Conservation (phyloP, 2,113 vertebrate genomes). For the Candoia aspera region DNA sequence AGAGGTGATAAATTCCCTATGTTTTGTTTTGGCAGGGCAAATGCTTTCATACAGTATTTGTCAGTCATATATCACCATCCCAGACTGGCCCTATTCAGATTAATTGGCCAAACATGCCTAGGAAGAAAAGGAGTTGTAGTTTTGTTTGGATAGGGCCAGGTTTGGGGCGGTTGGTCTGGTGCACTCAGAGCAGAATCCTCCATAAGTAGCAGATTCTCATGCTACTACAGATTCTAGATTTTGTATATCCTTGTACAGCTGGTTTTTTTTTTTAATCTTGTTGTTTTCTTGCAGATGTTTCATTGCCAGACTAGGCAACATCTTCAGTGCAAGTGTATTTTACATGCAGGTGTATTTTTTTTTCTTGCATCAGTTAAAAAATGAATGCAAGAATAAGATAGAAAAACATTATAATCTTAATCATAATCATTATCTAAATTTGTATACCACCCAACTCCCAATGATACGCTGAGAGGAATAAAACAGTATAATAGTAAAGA, state of each 20-base stretch:
- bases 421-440: background rate
- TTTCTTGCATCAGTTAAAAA: background rate
- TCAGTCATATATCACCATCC: background rate
- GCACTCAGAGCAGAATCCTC: background rate
- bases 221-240: background rate
- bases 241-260: background rate
- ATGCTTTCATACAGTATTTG: background rate
- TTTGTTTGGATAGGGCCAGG: background rate
- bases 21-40: background rate
- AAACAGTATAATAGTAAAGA: background rate
- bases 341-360: no score
- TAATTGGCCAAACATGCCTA: background rate
- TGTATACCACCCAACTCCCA: background rate
- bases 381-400: background rate
- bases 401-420: background rate
- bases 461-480: background rate
- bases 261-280: no score
- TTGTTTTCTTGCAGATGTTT: no score
- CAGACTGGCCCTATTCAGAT: background rate
- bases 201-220: background rate
- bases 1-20: background rate
- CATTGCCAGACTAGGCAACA: no score
- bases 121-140: background rate
- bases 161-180: background rate
- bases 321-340: no score